These are phyloP conservation scores for Malachius bipustulatus DNA, from an alignment of 2,888 invertebrate genomes.

Conservation along the genomic window DNA sequence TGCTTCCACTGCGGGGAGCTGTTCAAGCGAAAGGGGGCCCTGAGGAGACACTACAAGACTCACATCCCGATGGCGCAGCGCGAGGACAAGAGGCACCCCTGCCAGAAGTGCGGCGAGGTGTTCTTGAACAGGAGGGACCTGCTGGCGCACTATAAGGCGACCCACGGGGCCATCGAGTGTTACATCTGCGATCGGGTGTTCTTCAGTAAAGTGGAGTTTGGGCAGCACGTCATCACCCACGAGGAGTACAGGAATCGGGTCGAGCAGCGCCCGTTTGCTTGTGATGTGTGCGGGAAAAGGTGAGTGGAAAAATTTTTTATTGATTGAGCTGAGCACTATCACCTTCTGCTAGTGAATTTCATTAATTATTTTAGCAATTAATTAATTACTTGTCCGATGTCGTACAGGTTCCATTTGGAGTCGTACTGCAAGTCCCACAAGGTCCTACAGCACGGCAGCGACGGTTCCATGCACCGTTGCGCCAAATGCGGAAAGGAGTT, in stretches of 20 bases:
- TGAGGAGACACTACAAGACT: background rate
- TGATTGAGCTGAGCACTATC: too few relatives aligned
- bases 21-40: background rate
- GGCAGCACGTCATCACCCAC: conserved; percentile 1
- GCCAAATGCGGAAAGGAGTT: background rate
- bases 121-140: background rate
- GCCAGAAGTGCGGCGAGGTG: background rate
- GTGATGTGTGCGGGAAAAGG: background rate
- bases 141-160: background rate
- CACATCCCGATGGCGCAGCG: background rate
- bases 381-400: too few relatives aligned
- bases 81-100: background rate
- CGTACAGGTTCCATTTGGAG: background rate
- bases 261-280: background rate
- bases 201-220: conserved; percentile 1
- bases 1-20: background rate
- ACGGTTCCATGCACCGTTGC: background rate
- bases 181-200: background rate
- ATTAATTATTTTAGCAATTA: too few relatives aligned
- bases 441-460: background rate
- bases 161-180: background rate
- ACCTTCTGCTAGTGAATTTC: too few relatives aligned
- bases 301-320: too few relatives aligned
- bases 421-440: background rate
- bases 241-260: background rate